Percentiles rank a stretch among this genome's conserved stretches.
These are phyloP conservation scores for Spodoptera littoralis DNA, from an alignment of 2,888 invertebrate species.

Conservation along the genomic window DNA sequence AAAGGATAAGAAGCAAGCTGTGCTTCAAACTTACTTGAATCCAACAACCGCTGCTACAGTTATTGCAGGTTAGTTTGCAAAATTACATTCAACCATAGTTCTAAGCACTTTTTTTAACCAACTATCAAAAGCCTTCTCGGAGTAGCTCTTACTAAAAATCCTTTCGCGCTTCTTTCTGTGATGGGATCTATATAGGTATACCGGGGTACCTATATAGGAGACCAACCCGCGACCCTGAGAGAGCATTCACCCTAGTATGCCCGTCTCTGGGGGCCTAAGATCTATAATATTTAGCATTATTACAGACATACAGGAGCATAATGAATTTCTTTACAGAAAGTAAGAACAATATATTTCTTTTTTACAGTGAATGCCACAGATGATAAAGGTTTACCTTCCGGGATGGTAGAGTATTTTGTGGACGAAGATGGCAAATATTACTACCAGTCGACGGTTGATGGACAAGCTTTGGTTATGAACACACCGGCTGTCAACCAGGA, in stretches of 20 bases:
- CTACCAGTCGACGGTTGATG: conserved; percentile 92
- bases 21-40: conserved; percentile 94
- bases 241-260: too few species aligned
- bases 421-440: conserved; percentile 95
- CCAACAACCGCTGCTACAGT: conserved; percentile 79
- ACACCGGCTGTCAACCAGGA: conserved; percentile 68
- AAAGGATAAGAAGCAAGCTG: conserved; percentile 82
- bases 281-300: too few species aligned
- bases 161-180: too few species aligned
- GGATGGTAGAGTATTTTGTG: conserved; percentile 92
- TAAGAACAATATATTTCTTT: not conserved
- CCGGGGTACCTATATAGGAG: too few species aligned
- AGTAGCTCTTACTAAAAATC: too few species aligned
- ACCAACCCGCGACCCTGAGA: too few species aligned
- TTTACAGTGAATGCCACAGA: conserved; percentile 42
- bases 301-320: too few species aligned
- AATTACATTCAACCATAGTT: not conserved
- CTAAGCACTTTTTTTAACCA: too few species aligned
- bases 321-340: not conserved
- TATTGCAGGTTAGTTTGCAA: conserved; percentile 74
- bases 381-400: conserved; percentile 66
- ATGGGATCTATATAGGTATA: too few species aligned
- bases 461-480: conserved; percentile 90
- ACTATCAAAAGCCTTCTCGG: too few species aligned
- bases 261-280: too few species aligned